Conservation (phyloP, 2,113 vertebrate species). For the Podarcis raffonei region DNA sequence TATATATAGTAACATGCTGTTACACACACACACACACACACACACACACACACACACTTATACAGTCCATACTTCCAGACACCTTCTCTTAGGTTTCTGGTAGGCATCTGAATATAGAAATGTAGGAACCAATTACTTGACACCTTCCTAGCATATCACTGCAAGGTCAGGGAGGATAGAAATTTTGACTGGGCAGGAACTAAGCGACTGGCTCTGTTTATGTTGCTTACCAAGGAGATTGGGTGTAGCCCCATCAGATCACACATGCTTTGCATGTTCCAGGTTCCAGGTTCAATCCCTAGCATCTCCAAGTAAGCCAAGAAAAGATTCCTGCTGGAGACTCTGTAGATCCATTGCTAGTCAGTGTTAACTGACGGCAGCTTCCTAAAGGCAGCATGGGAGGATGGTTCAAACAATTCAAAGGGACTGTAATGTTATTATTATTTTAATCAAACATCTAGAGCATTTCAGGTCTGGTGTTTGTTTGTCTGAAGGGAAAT, state of each 20-base stretch:
- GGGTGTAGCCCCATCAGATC: background rate
- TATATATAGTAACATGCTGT: background rate
- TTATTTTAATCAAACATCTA: slow-evolving; percentile 25
- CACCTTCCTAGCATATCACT: background rate
- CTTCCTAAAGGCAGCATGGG: background rate
- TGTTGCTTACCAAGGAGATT: background rate
- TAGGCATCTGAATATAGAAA: background rate
- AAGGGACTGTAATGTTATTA: background rate
- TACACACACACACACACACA: too few species aligned
- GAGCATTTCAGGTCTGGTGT: slow-evolving; percentile 32
- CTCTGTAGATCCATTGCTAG: background rate
- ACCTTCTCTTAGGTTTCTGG: background rate
- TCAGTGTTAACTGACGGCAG: background rate
- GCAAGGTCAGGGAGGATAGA: background rate
- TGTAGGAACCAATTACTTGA: background rate
- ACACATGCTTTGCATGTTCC: background rate
- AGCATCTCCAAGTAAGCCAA: too few species aligned
- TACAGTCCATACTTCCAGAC: background rate
- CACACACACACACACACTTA: too few species aligned
- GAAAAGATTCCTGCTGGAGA: too few species aligned
- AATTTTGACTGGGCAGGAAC: background rate
- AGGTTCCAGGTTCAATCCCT: too few species aligned
- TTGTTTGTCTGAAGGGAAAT: slow-evolving; percentile 58
- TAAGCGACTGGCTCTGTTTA: rapidly evolving
- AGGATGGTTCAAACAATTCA: slow-evolving; percentile 7